These are phyloP conservation scores for Hedychridium roseum DNA, from an alignment of 2,888 invertebrate species.

Conservation along the genomic window DNA sequence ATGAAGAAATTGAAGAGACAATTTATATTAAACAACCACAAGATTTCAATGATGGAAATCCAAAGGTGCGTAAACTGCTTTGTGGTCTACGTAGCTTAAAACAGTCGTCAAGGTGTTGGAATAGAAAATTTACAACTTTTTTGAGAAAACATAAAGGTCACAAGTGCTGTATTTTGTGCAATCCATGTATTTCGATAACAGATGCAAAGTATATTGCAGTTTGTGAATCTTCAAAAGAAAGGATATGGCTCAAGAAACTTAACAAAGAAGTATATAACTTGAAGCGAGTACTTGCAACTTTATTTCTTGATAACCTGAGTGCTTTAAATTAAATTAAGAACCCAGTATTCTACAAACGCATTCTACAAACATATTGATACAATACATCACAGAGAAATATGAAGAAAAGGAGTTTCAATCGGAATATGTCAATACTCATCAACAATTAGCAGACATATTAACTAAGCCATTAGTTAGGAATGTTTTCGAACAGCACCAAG, in stretches of 20 bases:
- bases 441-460: neutral
- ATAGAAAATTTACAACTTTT: neutral
- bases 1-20: neutral
- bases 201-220: neutral
- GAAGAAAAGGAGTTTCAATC: neutral
- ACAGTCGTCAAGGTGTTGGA: neutral
- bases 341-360: neutral
- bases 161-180: neutral
- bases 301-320: too few relatives aligned
- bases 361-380: neutral
- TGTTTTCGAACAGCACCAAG: neutral
- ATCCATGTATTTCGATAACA: neutral
- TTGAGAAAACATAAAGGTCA: neutral
- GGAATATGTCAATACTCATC: neutral
- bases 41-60: neutral
- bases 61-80: neutral
- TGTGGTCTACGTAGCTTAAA: neutral
- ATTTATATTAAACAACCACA: neutral
- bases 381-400: neutral
- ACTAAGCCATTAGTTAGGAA: neutral
- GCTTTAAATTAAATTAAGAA: neutral
- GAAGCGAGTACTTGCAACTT: neutral
- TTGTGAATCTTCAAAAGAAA: neutral
- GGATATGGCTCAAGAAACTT: neutral
- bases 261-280: neutral